Conservation (phyloP, 2,797 vertebrate species). For the Liparis tanakae region DNA sequence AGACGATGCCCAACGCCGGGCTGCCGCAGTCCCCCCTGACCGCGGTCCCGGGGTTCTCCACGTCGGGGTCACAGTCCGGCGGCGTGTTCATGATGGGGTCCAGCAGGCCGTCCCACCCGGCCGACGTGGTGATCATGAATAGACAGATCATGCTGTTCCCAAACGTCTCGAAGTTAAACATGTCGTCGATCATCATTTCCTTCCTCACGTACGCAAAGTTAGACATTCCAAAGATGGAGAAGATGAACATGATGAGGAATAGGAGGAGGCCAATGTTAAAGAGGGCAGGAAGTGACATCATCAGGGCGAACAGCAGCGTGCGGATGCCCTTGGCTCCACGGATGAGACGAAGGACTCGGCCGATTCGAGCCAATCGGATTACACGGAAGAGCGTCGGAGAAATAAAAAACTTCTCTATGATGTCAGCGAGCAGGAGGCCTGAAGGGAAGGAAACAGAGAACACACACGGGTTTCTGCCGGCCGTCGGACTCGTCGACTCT, state of each 20-base stretch:
- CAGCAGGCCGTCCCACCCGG: slow-evolving; percentile 94
- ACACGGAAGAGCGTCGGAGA: slow-evolving; percentile 94
- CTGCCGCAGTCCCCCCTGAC: slow-evolving; percentile 90
- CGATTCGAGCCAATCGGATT: slow-evolving; percentile 93
- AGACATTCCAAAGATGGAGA: slow-evolving; percentile 97
- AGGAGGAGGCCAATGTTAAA: slow-evolving; percentile 96
- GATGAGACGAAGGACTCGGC: slow-evolving; percentile 91
- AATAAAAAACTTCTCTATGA: slow-evolving; percentile 96
- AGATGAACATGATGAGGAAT: slow-evolving; percentile 98
- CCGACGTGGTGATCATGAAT: slow-evolving; percentile 95
- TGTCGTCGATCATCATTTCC: slow-evolving; percentile 90
- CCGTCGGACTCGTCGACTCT: too few relatives aligned
- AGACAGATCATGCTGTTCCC: slow-evolving; percentile 97
- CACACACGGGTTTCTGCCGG: not conserved
- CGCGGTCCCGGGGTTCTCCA: slow-evolving; percentile 86
- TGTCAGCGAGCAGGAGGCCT: slow-evolving; percentile 91
- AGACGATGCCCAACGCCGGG: slow-evolving; percentile 89
- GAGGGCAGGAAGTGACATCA: slow-evolving; percentile 97
- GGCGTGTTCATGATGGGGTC: slow-evolving; percentile 89
- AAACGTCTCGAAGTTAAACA: slow-evolving; percentile 97
- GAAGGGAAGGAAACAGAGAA: not conserved
- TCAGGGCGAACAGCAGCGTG: slow-evolving; percentile 92
- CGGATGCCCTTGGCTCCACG: slow-evolving; percentile 94
- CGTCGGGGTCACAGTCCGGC: slow-evolving; percentile 89
- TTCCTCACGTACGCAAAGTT: slow-evolving; percentile 95